phyloP scores from a whole-genome alignment of 2,888 invertebrate genomes.

The Dryobotodes eremita region DNA sequence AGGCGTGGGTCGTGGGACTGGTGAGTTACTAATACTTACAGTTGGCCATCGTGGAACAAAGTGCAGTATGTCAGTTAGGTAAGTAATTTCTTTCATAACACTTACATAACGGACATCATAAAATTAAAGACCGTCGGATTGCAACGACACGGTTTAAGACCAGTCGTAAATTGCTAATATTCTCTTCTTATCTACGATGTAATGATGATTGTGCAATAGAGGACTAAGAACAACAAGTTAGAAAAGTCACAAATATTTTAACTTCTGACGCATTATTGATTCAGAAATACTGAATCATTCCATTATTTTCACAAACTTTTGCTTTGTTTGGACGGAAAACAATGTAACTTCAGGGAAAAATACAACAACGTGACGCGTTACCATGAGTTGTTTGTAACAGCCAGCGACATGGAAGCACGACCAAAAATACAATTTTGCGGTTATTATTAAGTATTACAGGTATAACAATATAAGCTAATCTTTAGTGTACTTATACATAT shows the following conservation, averaged over 20 bases:
- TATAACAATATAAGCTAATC: not conserved
- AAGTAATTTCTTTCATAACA: slow-evolving; percentile 54
- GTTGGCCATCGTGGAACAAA: slow-evolving; percentile 49
- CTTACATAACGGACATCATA: slow-evolving; percentile 53
- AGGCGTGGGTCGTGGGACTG: slow-evolving; percentile 64
- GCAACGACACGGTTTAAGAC: slow-evolving; percentile 32
- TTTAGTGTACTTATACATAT: not conserved
- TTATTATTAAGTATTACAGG: not conserved
- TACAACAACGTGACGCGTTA: slow-evolving; percentile 29
- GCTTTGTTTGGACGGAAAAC: slow-evolving; percentile 48
- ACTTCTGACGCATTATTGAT: slow-evolving; percentile 34
- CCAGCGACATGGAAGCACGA: not conserved
- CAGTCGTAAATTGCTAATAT: slow-evolving; percentile 45
- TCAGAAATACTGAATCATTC: slow-evolving; percentile 39
- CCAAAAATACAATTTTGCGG: slow-evolving; percentile 3
- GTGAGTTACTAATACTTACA: slow-evolving; percentile 43
- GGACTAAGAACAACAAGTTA: not conserved
- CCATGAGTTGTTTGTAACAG: slow-evolving; percentile 12
- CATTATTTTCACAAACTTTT: slow-evolving; percentile 37
- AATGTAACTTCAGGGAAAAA: slow-evolving; percentile 34
- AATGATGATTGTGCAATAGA: slow-evolving; percentile 14
- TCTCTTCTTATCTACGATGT: slow-evolving; percentile 31
- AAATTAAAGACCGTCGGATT: slow-evolving; percentile 51
- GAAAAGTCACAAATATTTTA: slow-evolving; percentile 16
- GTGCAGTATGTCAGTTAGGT: slow-evolving; percentile 57